Evolutionary conservation across 2,888 invertebrate genomes (phyloP).

Genomic region (Melieria picta): DNA sequence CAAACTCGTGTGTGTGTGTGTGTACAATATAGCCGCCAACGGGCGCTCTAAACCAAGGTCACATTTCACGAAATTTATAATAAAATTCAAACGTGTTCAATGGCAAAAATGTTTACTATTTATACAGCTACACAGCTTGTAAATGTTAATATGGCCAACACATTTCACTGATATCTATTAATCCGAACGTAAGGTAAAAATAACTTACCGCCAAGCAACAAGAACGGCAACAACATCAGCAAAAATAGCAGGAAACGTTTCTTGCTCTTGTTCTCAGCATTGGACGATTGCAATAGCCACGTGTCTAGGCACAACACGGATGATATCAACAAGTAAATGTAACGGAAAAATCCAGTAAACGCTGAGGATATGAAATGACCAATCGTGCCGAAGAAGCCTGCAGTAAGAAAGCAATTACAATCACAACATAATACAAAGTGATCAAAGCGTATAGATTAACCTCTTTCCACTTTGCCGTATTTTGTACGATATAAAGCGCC

Average conservation of each 20-base stretch:
- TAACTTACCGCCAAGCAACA: conserved; percentile 71
- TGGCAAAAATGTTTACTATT: conserved; percentile 13
- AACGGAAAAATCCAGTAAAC: conserved; percentile 51
- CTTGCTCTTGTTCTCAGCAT: conserved; percentile 55
- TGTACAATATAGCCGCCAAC: conserved; percentile 1
- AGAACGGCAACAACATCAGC: conserved; percentile 68
- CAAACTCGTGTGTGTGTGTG: conserved; percentile 5
- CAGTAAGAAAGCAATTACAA: neutral
- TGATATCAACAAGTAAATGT: conserved; percentile 59
- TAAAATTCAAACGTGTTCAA: conserved; percentile 15
- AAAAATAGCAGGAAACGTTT: conserved; percentile 61
- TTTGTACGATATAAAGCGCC: conserved; percentile 47
- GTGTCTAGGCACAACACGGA: conserved; percentile 62
- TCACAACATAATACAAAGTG: conserved; percentile 13
- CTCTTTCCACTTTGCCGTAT: conserved; percentile 44
- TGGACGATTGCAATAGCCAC: conserved; percentile 57
- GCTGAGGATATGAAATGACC: conserved; percentile 47
- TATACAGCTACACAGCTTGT: neutral
- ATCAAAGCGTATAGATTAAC: neutral
- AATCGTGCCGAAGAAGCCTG: conserved; percentile 52
- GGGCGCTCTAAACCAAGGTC: conserved; percentile 9
- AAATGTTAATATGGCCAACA: conserved; percentile 1
- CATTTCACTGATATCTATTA: neutral
- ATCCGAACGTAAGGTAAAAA: neutral
- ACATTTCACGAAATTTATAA: conserved; percentile 20